These are phyloP conservation scores for Drosophila emarginata DNA, from an alignment of 2,888 invertebrate species.

Conservation along the genomic window DNA sequence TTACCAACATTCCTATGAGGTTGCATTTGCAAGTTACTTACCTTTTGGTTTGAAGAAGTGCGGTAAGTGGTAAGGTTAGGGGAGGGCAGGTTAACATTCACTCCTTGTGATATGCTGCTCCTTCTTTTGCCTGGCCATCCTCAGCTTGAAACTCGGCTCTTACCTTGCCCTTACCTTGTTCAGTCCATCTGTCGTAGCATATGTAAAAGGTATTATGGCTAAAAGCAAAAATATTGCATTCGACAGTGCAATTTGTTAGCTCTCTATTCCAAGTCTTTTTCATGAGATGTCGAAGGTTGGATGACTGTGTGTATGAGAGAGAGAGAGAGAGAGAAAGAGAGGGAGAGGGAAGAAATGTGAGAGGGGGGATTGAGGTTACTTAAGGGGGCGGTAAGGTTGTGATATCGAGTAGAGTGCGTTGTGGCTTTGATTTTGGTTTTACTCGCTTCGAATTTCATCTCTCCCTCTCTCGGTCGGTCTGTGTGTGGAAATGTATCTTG, in stretches of 20 bases:
- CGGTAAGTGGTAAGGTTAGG: background rate
- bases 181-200: conserved; percentile 63
- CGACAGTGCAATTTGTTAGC: conserved; percentile 79
- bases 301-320: too few relatives aligned
- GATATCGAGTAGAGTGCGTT: conserved; percentile 47
- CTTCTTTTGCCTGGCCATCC: background rate
- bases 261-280: conserved; percentile 52
- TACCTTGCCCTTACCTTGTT: background rate
- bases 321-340: too few relatives aligned
- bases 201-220: conserved; percentile 78
- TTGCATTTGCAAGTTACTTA: conserved; percentile 63
- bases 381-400: conserved; percentile 17
- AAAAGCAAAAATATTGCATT: conserved; percentile 79
- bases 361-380: background rate
- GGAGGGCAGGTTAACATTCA: conserved; percentile 49
- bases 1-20: conserved; percentile 23
- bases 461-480: conserved; percentile 12
- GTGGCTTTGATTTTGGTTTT: conserved; percentile 43
- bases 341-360: too few relatives aligned
- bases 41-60: conserved; percentile 40
- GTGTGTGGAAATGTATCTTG: conserved; percentile 11
- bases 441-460: background rate
- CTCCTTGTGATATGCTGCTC: conserved; percentile 8
- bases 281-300: conserved; percentile 68
- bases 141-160: background rate